phyloP scores from a whole-genome alignment of 2,888 invertebrate species.

The Cantharis lateralis region DNA sequence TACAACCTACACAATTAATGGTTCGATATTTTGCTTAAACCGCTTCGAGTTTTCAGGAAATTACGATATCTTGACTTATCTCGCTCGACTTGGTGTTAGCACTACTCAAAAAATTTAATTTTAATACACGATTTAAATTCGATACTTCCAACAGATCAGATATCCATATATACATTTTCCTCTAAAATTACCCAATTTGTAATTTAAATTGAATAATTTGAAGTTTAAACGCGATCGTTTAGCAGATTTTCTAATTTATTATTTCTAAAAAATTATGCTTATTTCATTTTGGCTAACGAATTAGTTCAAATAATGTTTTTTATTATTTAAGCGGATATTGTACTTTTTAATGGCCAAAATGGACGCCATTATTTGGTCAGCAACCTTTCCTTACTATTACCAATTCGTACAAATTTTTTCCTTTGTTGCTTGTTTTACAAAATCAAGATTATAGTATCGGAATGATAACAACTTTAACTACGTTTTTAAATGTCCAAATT shows the following conservation, averaged over 20 bases:
- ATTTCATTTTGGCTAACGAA: not conserved
- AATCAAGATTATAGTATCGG: not conserved
- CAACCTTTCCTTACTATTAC: not conserved
- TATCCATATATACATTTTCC: not conserved
- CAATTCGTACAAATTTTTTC: not conserved
- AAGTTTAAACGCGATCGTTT: not conserved
- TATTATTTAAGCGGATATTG: not conserved
- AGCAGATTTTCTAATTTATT: not conserved
- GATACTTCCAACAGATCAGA: not conserved
- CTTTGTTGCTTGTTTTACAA: not conserved
- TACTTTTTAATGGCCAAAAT: not conserved
- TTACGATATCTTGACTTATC: not conserved
- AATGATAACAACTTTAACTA: not conserved
- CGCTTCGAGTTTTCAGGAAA: not conserved
- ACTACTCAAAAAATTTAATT: not conserved
- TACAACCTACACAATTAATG: slow-evolving; percentile 33
- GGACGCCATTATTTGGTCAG: not conserved
- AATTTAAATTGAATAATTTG: slow-evolving; percentile 2
- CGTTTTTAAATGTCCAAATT: too few species aligned
- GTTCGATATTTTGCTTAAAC: slow-evolving; percentile 27
- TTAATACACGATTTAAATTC: not conserved
- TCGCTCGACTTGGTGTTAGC: not conserved
- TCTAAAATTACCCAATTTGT: not conserved
- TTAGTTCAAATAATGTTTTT: not conserved
- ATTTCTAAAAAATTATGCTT: not conserved